Evolutionary conservation across 1,140 invertebrate genomes (phyloP), one percentile per base, ranked within the genome.

Genomic region (Idris sp.): DNA sequence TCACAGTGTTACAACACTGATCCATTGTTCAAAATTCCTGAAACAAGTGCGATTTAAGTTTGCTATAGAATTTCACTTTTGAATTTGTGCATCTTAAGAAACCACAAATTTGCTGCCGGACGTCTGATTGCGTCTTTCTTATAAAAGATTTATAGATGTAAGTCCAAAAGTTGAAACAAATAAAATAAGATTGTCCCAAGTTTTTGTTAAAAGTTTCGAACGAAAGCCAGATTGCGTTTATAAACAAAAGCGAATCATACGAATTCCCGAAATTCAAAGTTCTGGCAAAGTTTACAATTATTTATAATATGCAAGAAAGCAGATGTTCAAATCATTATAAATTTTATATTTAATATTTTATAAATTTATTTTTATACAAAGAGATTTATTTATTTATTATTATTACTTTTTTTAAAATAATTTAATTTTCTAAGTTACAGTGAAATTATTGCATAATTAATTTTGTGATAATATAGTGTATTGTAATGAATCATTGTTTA

Each of bases 401-500:
- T n/a, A n/a, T n/a, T n/a, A n/a, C n/a, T n/a, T n/a, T n/a, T n/a
- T 22, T 22, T 4, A 22, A 22, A 22, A 6, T 22, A 22, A 22
- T 38, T 13, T 13, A 16, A 18, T 15, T 0, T 11, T 1, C n/a
- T 2, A 44, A 44, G 15, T 15, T 44, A 28, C 19, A 28, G 25
- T 15, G 19, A 53, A 40, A 4, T 4, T 1, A 8, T 0, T 16
- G 19, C 16, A 30, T 36, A 13, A 31, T 14, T 15, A 41, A 44
- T 51, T 54, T 44, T 31, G 10, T 22, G 44, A 22, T 43, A 14
- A 4, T 7, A 16, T 43, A 31, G 31, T 15, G 8, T 46, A 59
- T 54, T 46, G 15, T 40, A 33, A 61, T 71, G 48, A 71, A 48
- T 71, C 33, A 71, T 61, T 54, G 54, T 58, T 64, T 64, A 19